These are phyloP conservation scores for Limnephilus auricula DNA, from an alignment of 2,888 invertebrate genomes.

Conservation along the genomic window DNA sequence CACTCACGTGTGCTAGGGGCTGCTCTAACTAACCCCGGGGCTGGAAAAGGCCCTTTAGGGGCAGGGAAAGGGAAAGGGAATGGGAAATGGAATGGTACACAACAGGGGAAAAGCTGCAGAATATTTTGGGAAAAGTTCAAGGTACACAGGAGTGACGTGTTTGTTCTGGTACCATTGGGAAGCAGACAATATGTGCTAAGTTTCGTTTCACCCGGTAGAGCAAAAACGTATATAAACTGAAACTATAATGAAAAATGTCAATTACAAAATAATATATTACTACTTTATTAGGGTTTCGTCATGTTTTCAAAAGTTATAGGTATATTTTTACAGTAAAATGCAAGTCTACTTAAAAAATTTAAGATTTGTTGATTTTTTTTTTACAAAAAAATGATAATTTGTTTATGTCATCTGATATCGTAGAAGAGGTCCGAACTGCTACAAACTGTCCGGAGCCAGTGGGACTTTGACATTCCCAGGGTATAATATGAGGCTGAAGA, in stretches of 20 bases:
- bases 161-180: background rate
- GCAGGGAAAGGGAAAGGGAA: background rate
- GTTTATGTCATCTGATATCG: too few relatives aligned
- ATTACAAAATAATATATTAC: background rate
- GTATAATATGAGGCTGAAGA: too few relatives aligned
- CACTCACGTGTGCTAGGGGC: background rate
- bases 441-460: too few relatives aligned
- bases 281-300: background rate
- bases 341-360: background rate
- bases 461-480: too few relatives aligned
- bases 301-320: background rate
- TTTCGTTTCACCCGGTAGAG: background rate
- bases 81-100: background rate
- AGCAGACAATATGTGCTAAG: background rate
- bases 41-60: constrained; percentile 68
- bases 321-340: background rate
- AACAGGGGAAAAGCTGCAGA: background rate
- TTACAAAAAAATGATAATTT: background rate
- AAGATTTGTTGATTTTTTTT: background rate
- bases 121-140: background rate
- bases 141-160: background rate
- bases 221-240: background rate
- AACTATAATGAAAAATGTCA: background rate
- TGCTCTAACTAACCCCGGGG: background rate
- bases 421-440: too few relatives aligned